phyloP scores from a whole-genome alignment of 2,113 vertebrate species.

The Nycticryphes semicollaris region DNA sequence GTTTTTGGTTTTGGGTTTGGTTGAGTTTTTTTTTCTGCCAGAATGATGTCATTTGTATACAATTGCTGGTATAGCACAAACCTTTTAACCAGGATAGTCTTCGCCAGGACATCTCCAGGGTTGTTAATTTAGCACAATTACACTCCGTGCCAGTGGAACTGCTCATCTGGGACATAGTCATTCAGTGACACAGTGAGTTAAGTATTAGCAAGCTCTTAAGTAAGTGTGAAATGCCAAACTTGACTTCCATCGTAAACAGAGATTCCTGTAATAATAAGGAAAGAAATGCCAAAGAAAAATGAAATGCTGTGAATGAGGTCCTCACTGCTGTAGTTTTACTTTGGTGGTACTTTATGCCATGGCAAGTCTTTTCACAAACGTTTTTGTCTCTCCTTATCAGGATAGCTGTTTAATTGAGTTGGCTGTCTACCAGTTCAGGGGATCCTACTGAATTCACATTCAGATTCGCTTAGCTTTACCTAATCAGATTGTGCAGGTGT shows the following conservation, averaged over 20 bases:
- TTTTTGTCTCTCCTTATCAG: neutral
- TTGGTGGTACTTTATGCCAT: neutral
- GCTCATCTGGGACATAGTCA: neutral
- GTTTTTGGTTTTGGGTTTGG: neutral
- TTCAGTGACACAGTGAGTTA: neutral
- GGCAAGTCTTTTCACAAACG: neutral
- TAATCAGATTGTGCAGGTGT: neutral
- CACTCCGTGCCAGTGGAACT: neutral
- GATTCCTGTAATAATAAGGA: neutral
- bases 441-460: neutral
- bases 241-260: neutral
- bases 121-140: slow-evolving; percentile 31
- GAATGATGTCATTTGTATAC: neutral
- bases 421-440: neutral
- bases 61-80: neutral
- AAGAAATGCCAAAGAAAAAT: neutral
- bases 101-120: neutral
- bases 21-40: neutral
- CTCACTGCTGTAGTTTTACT: neutral
- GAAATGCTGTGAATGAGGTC: neutral
- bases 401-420: neutral
- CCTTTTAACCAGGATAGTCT: neutral
- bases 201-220: neutral
- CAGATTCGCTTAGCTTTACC: neutral
- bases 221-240: neutral